phyloP scores from a whole-genome alignment of 2,888 invertebrate species.

The Polydrusus tereticollis region DNA sequence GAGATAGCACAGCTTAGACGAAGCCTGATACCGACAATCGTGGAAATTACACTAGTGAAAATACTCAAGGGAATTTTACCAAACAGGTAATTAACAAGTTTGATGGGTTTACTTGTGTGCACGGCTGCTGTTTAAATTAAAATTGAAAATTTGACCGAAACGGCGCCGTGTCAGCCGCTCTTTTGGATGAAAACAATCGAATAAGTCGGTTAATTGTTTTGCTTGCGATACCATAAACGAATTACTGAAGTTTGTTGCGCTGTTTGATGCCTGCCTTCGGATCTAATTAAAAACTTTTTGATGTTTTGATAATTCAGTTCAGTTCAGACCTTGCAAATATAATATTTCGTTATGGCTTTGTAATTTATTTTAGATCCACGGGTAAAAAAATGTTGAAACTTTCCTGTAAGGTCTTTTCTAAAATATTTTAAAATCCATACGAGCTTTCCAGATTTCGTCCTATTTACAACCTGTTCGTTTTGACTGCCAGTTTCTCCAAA shows the following conservation, averaged over 20 bases:
- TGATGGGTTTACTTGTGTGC: constrained; percentile 66
- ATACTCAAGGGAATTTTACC: constrained; percentile 67
- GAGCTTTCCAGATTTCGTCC: no score
- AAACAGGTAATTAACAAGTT: constrained; percentile 69
- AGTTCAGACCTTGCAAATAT: not conserved
- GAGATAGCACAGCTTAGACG: constrained; percentile 46
- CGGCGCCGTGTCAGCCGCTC: constrained; percentile 40
- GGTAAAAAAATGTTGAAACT: no score
- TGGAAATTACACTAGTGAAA: constrained; percentile 66
- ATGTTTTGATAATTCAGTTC: constrained; percentile 33
- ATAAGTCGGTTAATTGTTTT: constrained; percentile 46
- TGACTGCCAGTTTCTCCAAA: constrained; percentile 42
- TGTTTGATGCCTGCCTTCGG: constrained; percentile 37
- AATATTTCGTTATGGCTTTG: constrained; percentile 10
- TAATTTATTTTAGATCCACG: constrained; percentile 16
- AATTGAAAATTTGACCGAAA: constrained; percentile 64
- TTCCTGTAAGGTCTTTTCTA: no score
- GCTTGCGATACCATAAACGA: constrained; percentile 38
- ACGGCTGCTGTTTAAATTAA: constrained; percentile 58
- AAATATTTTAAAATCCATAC: no score
- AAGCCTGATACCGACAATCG: constrained; percentile 66
- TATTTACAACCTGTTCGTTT: constrained; percentile 45
- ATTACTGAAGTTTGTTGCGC: constrained; percentile 40
- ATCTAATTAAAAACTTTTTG: constrained; percentile 48
- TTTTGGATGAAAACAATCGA: constrained; percentile 34